Percentiles rank a stretch among this genome's conserved stretches.
Conservation (phyloP, 2,113 vertebrate species). For the Dolichotis patagonum region DNA sequence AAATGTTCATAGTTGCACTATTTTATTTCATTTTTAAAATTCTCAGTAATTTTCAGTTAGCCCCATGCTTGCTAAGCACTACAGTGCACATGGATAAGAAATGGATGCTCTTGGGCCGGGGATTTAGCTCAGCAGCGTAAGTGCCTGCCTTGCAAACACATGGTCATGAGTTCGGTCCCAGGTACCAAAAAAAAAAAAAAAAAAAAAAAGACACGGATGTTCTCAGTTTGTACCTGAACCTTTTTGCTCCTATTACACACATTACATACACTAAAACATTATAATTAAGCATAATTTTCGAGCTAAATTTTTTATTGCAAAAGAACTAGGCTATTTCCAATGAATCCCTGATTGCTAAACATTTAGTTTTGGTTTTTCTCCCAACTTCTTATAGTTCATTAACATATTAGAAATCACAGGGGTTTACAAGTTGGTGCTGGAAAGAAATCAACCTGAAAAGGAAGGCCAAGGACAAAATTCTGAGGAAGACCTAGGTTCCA, state of each 20-base stretch:
- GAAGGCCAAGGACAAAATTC: not conserved
- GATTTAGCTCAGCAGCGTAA: too few species aligned
- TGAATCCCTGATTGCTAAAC: not conserved
- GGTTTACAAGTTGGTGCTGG: not conserved
- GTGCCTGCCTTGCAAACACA: too few species aligned
- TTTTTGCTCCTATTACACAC: not conserved
- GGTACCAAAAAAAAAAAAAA: too few species aligned
- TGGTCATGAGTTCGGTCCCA: too few species aligned
- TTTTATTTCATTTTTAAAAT: not conserved
- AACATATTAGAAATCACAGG: not conserved
- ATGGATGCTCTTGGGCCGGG: too few species aligned
- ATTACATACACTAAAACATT: not conserved
- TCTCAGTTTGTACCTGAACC: not conserved
- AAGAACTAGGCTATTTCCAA: not conserved
- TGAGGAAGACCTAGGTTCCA: rapidly evolving
- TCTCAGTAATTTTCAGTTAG: not conserved
- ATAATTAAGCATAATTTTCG: not conserved
- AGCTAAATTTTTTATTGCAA: not conserved
- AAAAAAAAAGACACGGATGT: too few species aligned
- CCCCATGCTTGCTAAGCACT: not conserved
- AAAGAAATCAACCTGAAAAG: conserved; percentile 1
- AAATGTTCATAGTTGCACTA: not conserved
- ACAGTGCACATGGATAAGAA: not conserved
- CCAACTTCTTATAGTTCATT: not conserved
- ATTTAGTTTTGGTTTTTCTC: not conserved